Evolutionary conservation across 2,113 vertebrate genomes (phyloP).

Genomic region (Amblyopsis rosae): DNA sequence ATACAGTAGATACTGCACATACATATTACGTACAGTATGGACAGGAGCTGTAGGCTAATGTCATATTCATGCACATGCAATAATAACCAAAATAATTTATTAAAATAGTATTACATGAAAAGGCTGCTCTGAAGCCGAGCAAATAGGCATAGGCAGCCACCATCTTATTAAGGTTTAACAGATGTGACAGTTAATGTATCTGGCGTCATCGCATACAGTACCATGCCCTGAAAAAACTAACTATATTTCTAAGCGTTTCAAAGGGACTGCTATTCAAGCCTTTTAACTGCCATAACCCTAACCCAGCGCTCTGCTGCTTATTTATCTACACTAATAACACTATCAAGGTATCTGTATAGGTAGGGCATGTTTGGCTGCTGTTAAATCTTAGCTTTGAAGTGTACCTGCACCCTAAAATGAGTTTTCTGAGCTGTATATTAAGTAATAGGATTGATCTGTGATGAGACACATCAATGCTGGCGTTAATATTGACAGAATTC

Average conservation of each 20-base stretch:
- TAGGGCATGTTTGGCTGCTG: neutral
- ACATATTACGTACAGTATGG: too few relatives aligned
- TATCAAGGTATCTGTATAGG: neutral
- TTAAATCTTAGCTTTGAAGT: too few relatives aligned
- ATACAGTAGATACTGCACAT: too few relatives aligned
- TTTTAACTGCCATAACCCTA: too few relatives aligned
- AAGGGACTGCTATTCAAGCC: conserved; percentile 5
- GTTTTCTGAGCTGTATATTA: too few relatives aligned
- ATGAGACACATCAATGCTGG: too few relatives aligned
- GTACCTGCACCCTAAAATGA: too few relatives aligned
- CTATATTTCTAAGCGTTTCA: conserved; percentile 20
- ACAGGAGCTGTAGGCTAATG: too few relatives aligned
- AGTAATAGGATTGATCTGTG: too few relatives aligned
- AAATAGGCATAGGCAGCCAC: neutral
- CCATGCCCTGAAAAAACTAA: conserved; percentile 6
- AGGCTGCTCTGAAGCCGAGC: conserved; percentile 21
- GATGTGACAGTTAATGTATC: conserved; percentile 6
- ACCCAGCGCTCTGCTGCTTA: neutral
- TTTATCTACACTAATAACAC: neutral
- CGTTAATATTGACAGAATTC: too few relatives aligned
- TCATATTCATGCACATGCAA: too few relatives aligned
- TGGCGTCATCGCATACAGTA: neutral
- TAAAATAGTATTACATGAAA: conserved; percentile 26
- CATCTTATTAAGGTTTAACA: neutral
- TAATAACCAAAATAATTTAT: neutral